A percentile compares a stretch with the other conserved stretches of the same genome.
Evolutionary conservation across 2,888 invertebrate species (phyloP).

Genomic region (Acanthosepion esculentum): DNA sequence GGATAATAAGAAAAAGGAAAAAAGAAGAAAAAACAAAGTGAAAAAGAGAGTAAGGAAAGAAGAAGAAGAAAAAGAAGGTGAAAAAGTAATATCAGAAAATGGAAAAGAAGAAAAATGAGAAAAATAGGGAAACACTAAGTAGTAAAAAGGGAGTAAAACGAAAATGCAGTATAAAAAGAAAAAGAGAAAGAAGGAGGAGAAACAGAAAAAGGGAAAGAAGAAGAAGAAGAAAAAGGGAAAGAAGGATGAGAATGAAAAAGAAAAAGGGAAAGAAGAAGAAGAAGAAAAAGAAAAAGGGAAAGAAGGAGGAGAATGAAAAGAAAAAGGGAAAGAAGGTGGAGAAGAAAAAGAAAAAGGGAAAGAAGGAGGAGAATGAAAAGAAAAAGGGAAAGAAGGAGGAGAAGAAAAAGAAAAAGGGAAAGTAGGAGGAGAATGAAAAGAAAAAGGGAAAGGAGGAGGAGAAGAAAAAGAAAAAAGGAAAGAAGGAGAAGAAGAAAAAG

Average conservation of each 20-base stretch:
- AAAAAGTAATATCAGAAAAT: too few relatives aligned
- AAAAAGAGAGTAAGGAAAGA: too few relatives aligned
- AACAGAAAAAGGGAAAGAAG: not conserved
- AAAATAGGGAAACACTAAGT: too few relatives aligned
- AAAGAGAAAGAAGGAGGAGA: rapidly evolving
- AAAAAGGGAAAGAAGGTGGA: too few relatives aligned
- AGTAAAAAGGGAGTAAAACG: not conserved
- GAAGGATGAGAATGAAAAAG: not conserved
- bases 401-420: not conserved
- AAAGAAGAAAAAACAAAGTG: not conserved
- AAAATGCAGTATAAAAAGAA: not conserved
- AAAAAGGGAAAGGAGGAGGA: too few relatives aligned
- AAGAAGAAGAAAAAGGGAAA: too few relatives aligned
- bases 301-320: not conserved
- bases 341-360: not conserved
- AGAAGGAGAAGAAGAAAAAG: not conserved
- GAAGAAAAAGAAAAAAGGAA: not conserved
- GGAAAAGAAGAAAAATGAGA: not conserved
- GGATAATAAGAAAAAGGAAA: not conserved
- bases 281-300: not conserved
- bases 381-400: too few relatives aligned
- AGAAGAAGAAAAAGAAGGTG: too few relatives aligned
- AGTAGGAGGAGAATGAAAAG: not conserved
- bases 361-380: not conserved
- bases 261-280: not conserved